Evolutionary conservation across 2,113 vertebrate species (phyloP), one percentile per base, ranked within the genome.

Genomic region (Morone saxatilis): DNA sequence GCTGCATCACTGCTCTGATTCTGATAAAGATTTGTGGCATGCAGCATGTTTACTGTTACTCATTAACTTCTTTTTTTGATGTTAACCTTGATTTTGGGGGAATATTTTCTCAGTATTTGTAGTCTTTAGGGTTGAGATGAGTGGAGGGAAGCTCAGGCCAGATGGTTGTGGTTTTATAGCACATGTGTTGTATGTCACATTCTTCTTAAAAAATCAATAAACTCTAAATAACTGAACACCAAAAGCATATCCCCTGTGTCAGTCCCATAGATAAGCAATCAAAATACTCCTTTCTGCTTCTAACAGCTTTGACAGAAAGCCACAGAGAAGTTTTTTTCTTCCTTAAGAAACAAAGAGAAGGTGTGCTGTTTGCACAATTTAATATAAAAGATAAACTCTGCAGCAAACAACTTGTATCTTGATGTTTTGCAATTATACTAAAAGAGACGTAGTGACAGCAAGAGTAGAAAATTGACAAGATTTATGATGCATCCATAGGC

Each of bases 381-480:
- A n/a, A 88, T 48, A 71, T 14, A 61, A 85, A 86, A 63, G n/a
- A 76, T 61, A 36, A 65, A 78, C 62, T 89, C 80, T 70, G 12
- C 54, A 78, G 54, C 53, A 86, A 82, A 88, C 48, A 63, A 66
- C 45, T 75, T 54, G 68, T 69, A 59, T 70, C 38, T 71, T 72
- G 59, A 66, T 81, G 66, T 85, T 90, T 85, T 81, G 62, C 87
- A 94, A 91, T 90, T 83, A 85, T 22, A 63, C 74, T 93, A 71
- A 91, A 91, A 80, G 71, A 92, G 76, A 92, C 62, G 41, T 68
- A 78, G n/a, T 90, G 92, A 93, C 90, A 93, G 80, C 75, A 79
- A 63, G 48, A 66, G 68, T 56, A 51, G 84, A 83, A 71, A 87
- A 90, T 72, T 80, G 60, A 80, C 62, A 80, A 77, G 92, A 94